phyloP scores from a whole-genome alignment of 2,113 vertebrate species.

The Tretioscincus oriximinensis region DNA sequence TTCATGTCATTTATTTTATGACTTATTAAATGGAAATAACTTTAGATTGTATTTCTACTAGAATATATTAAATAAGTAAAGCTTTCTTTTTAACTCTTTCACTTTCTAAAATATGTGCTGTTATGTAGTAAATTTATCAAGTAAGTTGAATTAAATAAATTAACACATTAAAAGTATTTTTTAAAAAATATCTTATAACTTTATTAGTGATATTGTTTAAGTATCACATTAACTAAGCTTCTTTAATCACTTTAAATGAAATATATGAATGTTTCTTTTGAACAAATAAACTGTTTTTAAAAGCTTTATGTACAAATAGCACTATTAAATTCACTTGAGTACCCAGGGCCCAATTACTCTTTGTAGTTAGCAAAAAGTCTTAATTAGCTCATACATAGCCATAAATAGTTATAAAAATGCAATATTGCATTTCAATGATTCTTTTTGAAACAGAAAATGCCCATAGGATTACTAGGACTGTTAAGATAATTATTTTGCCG shows the following conservation, averaged over 20 bases:
- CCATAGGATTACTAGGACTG: not conserved
- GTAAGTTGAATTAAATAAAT: slow-evolving; percentile 9
- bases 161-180: not conserved
- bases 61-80: not conserved
- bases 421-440: not conserved
- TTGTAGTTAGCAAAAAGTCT: slow-evolving; percentile 5
- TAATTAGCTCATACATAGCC: slow-evolving; percentile 2
- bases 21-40: not conserved
- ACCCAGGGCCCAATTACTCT: slow-evolving; percentile 14
- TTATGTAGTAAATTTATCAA: not conserved
- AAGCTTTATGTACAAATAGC: slow-evolving; percentile 1
- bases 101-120: not conserved
- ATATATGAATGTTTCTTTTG: not conserved
- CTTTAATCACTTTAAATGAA: slow-evolving; percentile 4
- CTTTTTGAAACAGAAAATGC: not conserved
- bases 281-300: slow-evolving; percentile 17
- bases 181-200: slow-evolving; percentile 3
- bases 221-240: not conserved
- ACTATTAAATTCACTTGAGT: slow-evolving; percentile 16
- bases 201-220: slow-evolving; percentile 22
- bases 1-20: not conserved
- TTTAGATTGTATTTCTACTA: not conserved
- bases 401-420: slow-evolving; percentile 4
- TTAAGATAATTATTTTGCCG: not conserved
- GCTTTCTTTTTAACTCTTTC: not conserved